Evolutionary conservation across 2,888 invertebrate species (phyloP), one percentile per base, ranked within the genome.

Genomic region (Pachliopta kotzebuea): DNA sequence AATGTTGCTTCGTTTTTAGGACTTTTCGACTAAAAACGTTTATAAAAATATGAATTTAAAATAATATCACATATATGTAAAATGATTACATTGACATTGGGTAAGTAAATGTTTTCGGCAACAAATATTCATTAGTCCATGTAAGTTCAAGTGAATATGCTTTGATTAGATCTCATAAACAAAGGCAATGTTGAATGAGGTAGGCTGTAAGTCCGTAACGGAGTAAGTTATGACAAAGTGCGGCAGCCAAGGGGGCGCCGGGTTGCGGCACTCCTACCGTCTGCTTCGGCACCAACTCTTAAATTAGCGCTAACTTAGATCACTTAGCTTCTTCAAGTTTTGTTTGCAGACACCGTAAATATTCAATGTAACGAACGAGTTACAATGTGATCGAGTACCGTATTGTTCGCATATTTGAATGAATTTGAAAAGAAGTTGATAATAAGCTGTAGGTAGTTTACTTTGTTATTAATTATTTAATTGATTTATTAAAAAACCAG

Each of bases 281-380:
- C 74, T 72, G 77, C 77, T 76, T 78, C 74, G 77, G 74, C 77
- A 75, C 79, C 76, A 86, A 87, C 86, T 89, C 89, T 91, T 88
- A 88, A 88, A 90, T 90, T 90, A 90, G 85, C 84, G 78, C 85
- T 79, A 88, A 90, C 85, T 90, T 88, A 85, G 84, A 84, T 85
- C 85, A 88, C 86, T 88, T 89, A 87, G 85, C 85, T 87, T 86
- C 85, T 85, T 88, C 80, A 79, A 88, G 85, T 87, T 89, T 88
- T 89, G 88, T 88, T 88, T 88, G 87, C 81, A 86, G 83, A 84
- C 81, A 81, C 82, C 79, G 85, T 89, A 89, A 88, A 89, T 89
- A 86, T 84, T 85, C 78, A 77, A 85, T 81, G 84, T 79, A 80
- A 79, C 78, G 76, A 80, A 78, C 76, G 69, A 59, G 63, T 54